These are phyloP conservation scores for Telmatherina bonti DNA, from an alignment of 2,797 vertebrate genomes.

Conservation along the genomic window DNA sequence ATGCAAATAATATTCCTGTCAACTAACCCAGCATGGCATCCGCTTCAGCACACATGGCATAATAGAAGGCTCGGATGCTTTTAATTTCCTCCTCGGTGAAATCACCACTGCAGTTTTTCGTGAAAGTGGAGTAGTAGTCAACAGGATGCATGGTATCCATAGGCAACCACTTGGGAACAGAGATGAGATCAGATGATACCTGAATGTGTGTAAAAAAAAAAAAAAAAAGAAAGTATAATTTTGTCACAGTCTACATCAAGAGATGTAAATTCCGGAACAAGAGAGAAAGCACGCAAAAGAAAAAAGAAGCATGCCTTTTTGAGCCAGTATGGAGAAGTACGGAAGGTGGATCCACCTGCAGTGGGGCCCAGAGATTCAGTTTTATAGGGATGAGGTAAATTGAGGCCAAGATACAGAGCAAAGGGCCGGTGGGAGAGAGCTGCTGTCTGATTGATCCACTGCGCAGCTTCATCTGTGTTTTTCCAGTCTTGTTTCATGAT, in stretches of 20 bases:
- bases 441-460: slow-evolving; percentile 87
- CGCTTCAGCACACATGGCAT: slow-evolving; percentile 96
- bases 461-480: slow-evolving; percentile 84
- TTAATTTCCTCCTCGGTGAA: slow-evolving; percentile 91
- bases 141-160: slow-evolving; percentile 90
- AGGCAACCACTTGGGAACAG: slow-evolving; percentile 91
- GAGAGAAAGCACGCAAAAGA: background rate
- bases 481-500: slow-evolving; percentile 91
- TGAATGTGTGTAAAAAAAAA: slow-evolving; percentile 48
- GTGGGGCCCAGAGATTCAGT: slow-evolving; percentile 90
- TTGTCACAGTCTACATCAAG: background rate
- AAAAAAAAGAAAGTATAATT: background rate
- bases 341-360: slow-evolving; percentile 94
- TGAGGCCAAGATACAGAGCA: slow-evolving; percentile 93
- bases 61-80: slow-evolving; percentile 92
- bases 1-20: background rate
- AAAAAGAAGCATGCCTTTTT: slow-evolving; percentile 81
- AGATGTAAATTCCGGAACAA: background rate
- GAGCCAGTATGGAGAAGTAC: slow-evolving; percentile 94
- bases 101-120: slow-evolving; percentile 92
- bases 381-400: slow-evolving; percentile 94
- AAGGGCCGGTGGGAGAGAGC: slow-evolving; percentile 84
- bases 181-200: slow-evolving; percentile 87
- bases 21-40: slow-evolving; percentile 93
- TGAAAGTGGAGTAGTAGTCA: slow-evolving; percentile 94